phyloP scores from a whole-genome alignment of 2,113 vertebrate genomes.

The Muntiacus muntjak region DNA sequence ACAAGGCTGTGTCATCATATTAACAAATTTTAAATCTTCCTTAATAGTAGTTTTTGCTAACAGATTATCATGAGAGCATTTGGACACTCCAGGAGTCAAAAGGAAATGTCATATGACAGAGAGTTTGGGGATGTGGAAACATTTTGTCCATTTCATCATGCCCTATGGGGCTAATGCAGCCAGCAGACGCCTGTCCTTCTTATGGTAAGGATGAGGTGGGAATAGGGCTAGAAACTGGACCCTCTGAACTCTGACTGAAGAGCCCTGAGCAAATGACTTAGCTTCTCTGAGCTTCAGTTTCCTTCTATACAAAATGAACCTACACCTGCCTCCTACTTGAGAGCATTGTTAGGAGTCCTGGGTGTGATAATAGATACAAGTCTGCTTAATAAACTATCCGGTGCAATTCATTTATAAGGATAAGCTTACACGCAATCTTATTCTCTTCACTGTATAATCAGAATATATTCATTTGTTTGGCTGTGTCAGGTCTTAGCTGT shows the following conservation, averaged over 20 bases:
- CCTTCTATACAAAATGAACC: background rate
- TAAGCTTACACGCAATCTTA: background rate
- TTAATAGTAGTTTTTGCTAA: background rate
- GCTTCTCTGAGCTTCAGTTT: background rate
- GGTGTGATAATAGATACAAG: background rate
- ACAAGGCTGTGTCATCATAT: background rate
- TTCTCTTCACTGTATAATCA: slow-evolving; percentile 4
- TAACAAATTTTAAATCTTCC: background rate
- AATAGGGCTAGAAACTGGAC: background rate
- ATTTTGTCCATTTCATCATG: background rate
- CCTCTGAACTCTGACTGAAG: background rate
- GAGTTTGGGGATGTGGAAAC: background rate
- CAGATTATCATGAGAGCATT: background rate
- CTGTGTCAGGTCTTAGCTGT: background rate
- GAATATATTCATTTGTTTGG: background rate
- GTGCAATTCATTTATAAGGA: background rate
- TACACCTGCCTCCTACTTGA: background rate
- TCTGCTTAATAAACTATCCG: background rate
- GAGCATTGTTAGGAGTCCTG: background rate
- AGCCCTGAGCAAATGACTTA: background rate
- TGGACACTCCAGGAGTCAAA: background rate
- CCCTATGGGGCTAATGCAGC: fast-evolving
- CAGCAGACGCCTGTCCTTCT: background rate
- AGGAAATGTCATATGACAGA: background rate
- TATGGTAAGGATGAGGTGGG: background rate